These are phyloP conservation scores for Pagrus major DNA, from an alignment of 2,113 vertebrate genomes.

Conservation along the genomic window DNA sequence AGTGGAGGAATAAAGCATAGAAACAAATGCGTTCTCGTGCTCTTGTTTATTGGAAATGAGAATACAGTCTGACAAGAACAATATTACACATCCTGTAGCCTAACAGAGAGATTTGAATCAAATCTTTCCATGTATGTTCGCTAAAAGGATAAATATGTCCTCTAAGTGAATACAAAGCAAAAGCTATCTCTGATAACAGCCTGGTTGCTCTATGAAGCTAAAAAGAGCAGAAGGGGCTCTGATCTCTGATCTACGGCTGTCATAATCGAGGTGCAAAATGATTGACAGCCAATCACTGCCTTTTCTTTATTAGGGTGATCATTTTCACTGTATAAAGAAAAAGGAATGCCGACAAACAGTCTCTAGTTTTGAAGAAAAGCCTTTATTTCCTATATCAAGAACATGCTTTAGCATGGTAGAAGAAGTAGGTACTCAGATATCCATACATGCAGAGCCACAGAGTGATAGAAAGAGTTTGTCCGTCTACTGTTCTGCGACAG, in stretches of 20 bases:
- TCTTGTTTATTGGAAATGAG: constrained; percentile 82
- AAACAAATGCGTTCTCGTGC: constrained; percentile 67
- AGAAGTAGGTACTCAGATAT: constrained; percentile 70
- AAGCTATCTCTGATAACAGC: constrained; percentile 23
- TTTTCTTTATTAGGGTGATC: background rate
- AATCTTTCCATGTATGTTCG: constrained; percentile 27
- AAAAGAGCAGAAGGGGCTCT: constrained; percentile 20
- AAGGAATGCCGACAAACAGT: constrained; percentile 71
- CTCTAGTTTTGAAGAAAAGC: constrained; percentile 81
- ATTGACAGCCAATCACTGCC: constrained; percentile 14
- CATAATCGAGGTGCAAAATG: constrained; percentile 6
- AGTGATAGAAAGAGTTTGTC: constrained; percentile 69
- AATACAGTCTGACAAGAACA: constrained; percentile 75
- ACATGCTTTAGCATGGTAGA: constrained; percentile 73
- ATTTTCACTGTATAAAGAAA: constrained; percentile 28
- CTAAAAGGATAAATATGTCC: constrained; percentile 45
- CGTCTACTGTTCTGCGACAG: constrained; percentile 70
- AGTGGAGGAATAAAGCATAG: constrained; percentile 53
- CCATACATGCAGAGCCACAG: constrained; percentile 76
- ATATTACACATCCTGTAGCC: constrained; percentile 66
- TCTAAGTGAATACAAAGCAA: constrained; percentile 60
- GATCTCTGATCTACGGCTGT: background rate
- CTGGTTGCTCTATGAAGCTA: constrained; percentile 3
- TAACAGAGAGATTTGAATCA: constrained; percentile 63
- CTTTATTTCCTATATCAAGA: constrained; percentile 84